These are phyloP conservation scores for Gastrophysa polygoni DNA, from an alignment of 2,888 invertebrate species.

Conservation along the genomic window DNA sequence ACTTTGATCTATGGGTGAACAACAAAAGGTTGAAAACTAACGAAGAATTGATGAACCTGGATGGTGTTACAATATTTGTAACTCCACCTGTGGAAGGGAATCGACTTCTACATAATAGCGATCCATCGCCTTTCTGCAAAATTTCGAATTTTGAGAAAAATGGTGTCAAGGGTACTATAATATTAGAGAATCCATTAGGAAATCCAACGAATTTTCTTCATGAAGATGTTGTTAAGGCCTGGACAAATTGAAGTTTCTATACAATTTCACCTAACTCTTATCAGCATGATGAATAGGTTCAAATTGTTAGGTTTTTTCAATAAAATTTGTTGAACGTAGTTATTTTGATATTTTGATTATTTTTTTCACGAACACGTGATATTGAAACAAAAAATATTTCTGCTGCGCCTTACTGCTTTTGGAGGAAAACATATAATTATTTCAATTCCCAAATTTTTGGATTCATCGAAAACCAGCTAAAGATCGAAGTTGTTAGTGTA, in stretches of 20 bases:
- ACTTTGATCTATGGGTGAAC: conserved; percentile 63
- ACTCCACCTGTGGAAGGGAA: conserved; percentile 50
- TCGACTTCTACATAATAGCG: conserved; percentile 31
- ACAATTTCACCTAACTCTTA: too few relatives aligned
- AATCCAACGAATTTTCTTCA: conserved; percentile 21
- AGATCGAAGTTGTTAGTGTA: too few relatives aligned
- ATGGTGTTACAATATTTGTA: conserved; percentile 61
- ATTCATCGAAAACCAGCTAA: too few relatives aligned
- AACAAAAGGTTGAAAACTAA: conserved; percentile 55
- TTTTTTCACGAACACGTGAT: too few relatives aligned
- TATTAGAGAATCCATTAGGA: conserved; percentile 73
- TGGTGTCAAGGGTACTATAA: conserved; percentile 62
- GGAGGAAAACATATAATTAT: too few relatives aligned
- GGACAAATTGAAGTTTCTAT: conserved; percentile 1
- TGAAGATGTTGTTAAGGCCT: conserved; percentile 16
- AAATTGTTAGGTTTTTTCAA: too few relatives aligned
- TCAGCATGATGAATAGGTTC: too few relatives aligned
- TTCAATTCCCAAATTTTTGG: too few relatives aligned
- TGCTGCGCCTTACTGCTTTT: too few relatives aligned
- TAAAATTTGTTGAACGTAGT: too few relatives aligned
- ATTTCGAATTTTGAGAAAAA: conserved; percentile 68
- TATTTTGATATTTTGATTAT: too few relatives aligned
- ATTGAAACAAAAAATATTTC: too few relatives aligned
- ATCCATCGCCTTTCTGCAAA: conserved; percentile 62
- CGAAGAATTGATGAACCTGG: conserved; percentile 55